These are phyloP conservation scores for Puntigrus tetrazona DNA, from an alignment of 2,113 vertebrate genomes.

Conservation along the genomic window DNA sequence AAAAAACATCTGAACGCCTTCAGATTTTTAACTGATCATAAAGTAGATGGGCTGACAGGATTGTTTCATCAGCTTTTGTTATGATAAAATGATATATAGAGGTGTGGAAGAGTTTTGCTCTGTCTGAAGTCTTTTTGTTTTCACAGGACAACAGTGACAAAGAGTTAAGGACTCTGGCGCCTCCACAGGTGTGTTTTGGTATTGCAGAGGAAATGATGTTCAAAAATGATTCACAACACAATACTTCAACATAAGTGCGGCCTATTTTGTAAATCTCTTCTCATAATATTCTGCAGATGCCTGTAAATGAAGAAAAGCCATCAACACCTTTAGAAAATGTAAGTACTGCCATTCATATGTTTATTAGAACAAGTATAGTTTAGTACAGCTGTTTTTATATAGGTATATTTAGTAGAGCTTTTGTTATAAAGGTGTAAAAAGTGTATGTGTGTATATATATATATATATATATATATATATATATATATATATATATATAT, in stretches of 20 bases:
- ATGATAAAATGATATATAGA: not conserved
- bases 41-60: not conserved
- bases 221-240: not conserved
- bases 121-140: slow-evolving; percentile 51
- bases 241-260: not conserved
- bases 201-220: not conserved
- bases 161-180: slow-evolving; percentile 65
- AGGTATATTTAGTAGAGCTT: too few species aligned
- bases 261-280: slow-evolving; percentile 26
- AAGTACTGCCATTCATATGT: slow-evolving; percentile 2
- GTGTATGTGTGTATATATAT: too few species aligned
- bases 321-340: slow-evolving; percentile 61
- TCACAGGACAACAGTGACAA: slow-evolving; percentile 66
- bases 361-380: not conserved
- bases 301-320: slow-evolving; percentile 65
- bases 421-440: too few species aligned
- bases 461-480: too few species aligned
- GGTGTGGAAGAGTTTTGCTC: not conserved
- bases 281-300: slow-evolving; percentile 70
- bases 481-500: too few species aligned
- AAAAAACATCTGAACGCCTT: not conserved
- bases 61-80: not conserved
- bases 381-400: not conserved
- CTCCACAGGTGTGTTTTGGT: slow-evolving; percentile 72
- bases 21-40: not conserved